A percentile compares a stretch with the other conserved stretches of the same genome.
phyloP scores from a whole-genome alignment of 2,113 vertebrate species.

The Seriola aureovittata region DNA sequence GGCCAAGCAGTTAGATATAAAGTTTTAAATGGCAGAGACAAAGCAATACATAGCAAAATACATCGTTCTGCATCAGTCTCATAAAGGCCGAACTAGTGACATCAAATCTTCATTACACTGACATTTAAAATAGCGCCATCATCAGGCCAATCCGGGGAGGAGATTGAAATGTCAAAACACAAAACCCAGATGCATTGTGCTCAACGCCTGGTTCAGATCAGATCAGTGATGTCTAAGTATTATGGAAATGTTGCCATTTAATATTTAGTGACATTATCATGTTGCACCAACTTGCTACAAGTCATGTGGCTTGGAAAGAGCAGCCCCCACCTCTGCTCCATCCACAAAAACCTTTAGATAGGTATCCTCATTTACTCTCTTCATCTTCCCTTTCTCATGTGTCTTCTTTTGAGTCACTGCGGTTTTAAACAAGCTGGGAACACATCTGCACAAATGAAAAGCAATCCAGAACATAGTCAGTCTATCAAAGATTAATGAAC shows the following conservation, averaged over 20 bases:
- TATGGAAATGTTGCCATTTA: constrained; percentile 54
- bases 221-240: constrained; percentile 23
- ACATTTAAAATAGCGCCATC: constrained; percentile 53
- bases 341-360: constrained; percentile 1
- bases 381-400: neutral
- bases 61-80: neutral
- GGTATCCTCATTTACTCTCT: neutral
- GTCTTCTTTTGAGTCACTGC: neutral
- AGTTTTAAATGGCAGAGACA: constrained; percentile 20
- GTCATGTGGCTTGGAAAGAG: constrained; percentile 4
- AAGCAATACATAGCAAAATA: neutral
- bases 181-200: constrained; percentile 27
- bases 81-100: neutral
- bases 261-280: constrained; percentile 27
- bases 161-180: constrained; percentile 54
- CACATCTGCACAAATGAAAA: neutral
- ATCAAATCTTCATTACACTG: constrained; percentile 23
- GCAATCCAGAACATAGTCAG: neutral
- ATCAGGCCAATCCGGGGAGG: constrained; percentile 41
- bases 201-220: constrained; percentile 18
- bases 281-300: neutral
- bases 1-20: neutral
- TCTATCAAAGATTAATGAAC: neutral
- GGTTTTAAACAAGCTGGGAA: neutral
- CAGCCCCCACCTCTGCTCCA: neutral